Percentiles rank a stretch among this genome's conserved stretches.
Conservation (phyloP, 2,888 invertebrate species). For the Drosophila borborema region DNA sequence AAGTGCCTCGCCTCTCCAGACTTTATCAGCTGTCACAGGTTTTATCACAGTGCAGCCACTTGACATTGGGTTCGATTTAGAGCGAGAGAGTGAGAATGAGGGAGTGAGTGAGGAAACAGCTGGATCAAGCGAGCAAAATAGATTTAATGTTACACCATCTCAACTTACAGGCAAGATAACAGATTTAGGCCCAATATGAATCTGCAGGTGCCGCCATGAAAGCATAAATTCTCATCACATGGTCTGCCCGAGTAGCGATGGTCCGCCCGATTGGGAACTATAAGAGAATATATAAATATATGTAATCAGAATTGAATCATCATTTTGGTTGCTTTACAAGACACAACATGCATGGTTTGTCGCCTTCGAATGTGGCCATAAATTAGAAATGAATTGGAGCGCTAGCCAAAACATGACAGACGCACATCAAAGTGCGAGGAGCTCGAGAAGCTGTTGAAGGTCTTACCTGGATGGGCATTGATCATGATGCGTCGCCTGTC, state of each 20-base stretch:
- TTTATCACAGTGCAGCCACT: conserved; percentile 59
- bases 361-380: conserved; percentile 69
- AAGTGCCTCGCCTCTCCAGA: conserved; percentile 39
- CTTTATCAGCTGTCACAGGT: conserved; percentile 63
- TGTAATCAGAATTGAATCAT: conserved; percentile 4
- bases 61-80: conserved; percentile 48
- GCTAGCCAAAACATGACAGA: conserved; percentile 47
- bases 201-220: conserved; percentile 94
- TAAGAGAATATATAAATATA: conserved; percentile 30
- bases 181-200: conserved; percentile 92
- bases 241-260: conserved; percentile 64
- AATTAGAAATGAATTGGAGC: conserved; percentile 80
- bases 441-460: conserved; percentile 13
- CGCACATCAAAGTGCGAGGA: conserved; percentile 39
- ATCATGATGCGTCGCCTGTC: conserved; percentile 84
- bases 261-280: conserved; percentile 85
- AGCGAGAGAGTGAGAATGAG: neutral
- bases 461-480: conserved; percentile 84
- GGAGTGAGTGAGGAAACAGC: conserved; percentile 11
- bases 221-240: conserved; percentile 89
- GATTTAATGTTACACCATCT: neutral
- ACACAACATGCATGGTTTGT: conserved; percentile 28
- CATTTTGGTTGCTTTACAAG: conserved; percentile 24
- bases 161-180: conserved; percentile 94
- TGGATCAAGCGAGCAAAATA: conserved; percentile 1